Base-by-base conservation (phyloP, 2,797 vertebrate genomes). In the Dromococcyx pavoninus region DNA sequence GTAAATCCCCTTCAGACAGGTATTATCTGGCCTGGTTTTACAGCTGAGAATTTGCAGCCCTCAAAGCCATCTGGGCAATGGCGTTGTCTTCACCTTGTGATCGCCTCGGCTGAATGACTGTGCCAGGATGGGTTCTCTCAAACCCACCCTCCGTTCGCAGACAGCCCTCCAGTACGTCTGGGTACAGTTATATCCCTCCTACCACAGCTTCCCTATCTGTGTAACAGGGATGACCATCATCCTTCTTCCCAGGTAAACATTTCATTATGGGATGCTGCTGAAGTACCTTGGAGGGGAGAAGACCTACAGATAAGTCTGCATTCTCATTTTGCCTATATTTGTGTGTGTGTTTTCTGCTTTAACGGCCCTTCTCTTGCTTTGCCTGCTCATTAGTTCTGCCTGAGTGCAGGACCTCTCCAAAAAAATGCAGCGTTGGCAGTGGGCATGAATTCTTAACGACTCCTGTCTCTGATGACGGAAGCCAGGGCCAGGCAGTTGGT, bases 371-470 rank as follows among this genome's bases (percentile, higher is more conserved):
- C 89, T 57, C 88, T 93, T 88, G 80, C 95, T 94, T 91, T 90
- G 89, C 93, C 94, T 95, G 91, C 92, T 96, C 88, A 88, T 96
- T 96, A 95, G 94, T 97, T 97, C 95, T 96, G 95, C 95, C 93
- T 95, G 95, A 96, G 95, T 93, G 96, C 93, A 94, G 90, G 96
- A 96, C 92, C 95, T 96, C 89, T 96, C 93, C 81, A 86, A 94
- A 93, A 93, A 95, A 93, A 94, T 72, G 91, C 92, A 77, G 79
- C 7, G 85, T 82, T 97, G 95, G 95, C 89, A 96, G 87, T 4
- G 44, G 91, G 89, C 88, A 95, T 87, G 91, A 93, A 96, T 95
- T 95, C 92, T 94, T 95, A 93, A 92, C 70, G 5, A 91, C 75
- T 95, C 35, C 86, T 71, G 84, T 94, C 95, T 96, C 89, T 96